Conservation (phyloP, 2,888 invertebrate species). For the Aproaerema taeniolella region DNA sequence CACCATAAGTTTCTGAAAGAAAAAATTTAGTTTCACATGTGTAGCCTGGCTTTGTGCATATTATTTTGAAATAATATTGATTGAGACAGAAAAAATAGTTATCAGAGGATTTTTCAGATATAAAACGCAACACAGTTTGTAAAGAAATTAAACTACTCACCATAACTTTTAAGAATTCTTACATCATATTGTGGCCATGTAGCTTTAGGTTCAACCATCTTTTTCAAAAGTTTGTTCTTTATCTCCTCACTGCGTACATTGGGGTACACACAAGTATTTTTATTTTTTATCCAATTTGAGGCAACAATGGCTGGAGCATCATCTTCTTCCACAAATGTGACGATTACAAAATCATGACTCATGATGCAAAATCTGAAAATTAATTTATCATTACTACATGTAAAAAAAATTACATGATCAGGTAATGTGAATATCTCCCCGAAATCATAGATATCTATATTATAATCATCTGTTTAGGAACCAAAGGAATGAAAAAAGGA, state of each 20-base stretch:
- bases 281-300: background rate
- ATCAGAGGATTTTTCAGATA: too few species aligned
- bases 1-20: background rate
- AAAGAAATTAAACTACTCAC: background rate
- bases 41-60: too few species aligned
- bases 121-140: too few species aligned
- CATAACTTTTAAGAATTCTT: background rate
- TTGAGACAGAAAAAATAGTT: too few species aligned
- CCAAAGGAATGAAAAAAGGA: too few species aligned
- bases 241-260: constrained; percentile 7
- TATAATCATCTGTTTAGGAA: too few species aligned
- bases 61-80: too few species aligned
- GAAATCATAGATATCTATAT: background rate
- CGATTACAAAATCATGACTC: background rate
- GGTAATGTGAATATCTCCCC: background rate
- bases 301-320: background rate
- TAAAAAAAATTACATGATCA: background rate
- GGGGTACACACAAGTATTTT: background rate
- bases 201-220: background rate
- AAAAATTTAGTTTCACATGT: background rate
- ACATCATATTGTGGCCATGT: background rate
- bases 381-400: background rate
- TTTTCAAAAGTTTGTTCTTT: background rate
- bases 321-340: background rate
- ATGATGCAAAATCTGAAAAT: background rate